These are phyloP conservation scores for Erithacus rubecula DNA, from an alignment of 2,797 vertebrate species.

Conservation along the genomic window DNA sequence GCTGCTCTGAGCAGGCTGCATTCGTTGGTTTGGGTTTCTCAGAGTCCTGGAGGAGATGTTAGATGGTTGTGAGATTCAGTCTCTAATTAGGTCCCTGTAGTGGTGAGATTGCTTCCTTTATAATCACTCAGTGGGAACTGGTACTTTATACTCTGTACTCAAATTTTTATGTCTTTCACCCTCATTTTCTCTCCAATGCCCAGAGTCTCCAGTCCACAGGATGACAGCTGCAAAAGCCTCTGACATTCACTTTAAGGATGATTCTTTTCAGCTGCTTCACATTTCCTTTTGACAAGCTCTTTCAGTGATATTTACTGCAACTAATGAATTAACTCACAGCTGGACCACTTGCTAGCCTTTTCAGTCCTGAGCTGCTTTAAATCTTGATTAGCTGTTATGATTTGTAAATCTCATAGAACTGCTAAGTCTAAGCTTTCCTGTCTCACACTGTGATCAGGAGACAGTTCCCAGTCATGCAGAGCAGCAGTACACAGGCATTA, in stretches of 20 bases:
- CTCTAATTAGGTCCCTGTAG: conserved; percentile 36
- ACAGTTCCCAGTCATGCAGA: neutral
- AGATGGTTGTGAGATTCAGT: neutral
- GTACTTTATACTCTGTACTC: neutral
- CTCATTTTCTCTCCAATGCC: neutral
- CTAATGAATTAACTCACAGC: conserved; percentile 26
- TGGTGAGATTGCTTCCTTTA: conserved; percentile 10
- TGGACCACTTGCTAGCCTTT: neutral
- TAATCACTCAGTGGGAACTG: conserved; percentile 1
- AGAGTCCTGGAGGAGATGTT: neutral
- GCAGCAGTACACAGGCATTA: neutral
- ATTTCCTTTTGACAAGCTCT: conserved; percentile 24
- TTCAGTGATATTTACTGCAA: neutral
- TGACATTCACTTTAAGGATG: neutral
- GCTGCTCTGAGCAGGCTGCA: rapidly evolving
- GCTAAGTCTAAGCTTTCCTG: neutral
- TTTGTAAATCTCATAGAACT: neutral
- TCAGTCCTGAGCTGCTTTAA: neutral
- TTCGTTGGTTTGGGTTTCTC: neutral
- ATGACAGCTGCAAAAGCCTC: conserved; percentile 21
- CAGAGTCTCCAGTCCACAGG: neutral
- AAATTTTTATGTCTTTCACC: conserved; percentile 28
- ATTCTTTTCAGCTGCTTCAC: conserved; percentile 19
- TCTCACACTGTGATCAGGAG: neutral
- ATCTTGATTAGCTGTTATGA: neutral